Percentiles rank a stretch among this genome's conserved stretches.
These are phyloP conservation scores for Drosophila borborema DNA, from an alignment of 2,888 invertebrate genomes.

Conservation along the genomic window DNA sequence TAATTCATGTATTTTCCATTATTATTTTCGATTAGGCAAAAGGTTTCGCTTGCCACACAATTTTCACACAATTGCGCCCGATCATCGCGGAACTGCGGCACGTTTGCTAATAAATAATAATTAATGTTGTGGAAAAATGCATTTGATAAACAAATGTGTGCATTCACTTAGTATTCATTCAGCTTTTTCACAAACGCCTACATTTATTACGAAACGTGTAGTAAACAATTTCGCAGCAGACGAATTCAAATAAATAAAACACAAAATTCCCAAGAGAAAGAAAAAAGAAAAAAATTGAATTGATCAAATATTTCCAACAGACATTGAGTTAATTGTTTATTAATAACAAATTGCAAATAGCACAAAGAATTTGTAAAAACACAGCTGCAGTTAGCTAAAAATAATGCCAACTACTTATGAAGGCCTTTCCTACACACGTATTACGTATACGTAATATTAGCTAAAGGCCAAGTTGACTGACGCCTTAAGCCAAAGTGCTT, in stretches of 20 bases:
- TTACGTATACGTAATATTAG: conserved; percentile 1
- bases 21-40: conserved; percentile 53
- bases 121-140: conserved; percentile 60
- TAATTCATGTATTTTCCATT: conserved; percentile 8
- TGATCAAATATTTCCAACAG: conserved; percentile 26
- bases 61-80: conserved; percentile 29
- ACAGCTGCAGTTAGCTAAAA: conserved; percentile 26
- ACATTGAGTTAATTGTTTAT: conserved; percentile 6
- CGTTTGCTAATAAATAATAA: conserved; percentile 70
- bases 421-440: conserved; percentile 3
- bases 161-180: conserved; percentile 54
- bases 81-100: conserved; percentile 61
- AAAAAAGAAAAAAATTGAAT: neutral
- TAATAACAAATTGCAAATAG: conserved; percentile 8
- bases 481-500: conserved; percentile 6
- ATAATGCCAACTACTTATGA: conserved; percentile 8
- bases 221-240: conserved; percentile 54
- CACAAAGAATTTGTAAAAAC: conserved; percentile 49
- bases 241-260: conserved; percentile 24
- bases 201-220: conserved; percentile 53
- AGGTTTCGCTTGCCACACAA: conserved; percentile 40
- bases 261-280: neutral
- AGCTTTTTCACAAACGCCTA: conserved; percentile 36
- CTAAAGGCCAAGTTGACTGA: conserved; percentile 14
- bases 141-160: conserved; percentile 55